Evolutionary conservation across 2,113 vertebrate genomes (phyloP), one percentile per base, ranked within the genome.

Genomic region (Calyptommatus sinebrachiatus): DNA sequence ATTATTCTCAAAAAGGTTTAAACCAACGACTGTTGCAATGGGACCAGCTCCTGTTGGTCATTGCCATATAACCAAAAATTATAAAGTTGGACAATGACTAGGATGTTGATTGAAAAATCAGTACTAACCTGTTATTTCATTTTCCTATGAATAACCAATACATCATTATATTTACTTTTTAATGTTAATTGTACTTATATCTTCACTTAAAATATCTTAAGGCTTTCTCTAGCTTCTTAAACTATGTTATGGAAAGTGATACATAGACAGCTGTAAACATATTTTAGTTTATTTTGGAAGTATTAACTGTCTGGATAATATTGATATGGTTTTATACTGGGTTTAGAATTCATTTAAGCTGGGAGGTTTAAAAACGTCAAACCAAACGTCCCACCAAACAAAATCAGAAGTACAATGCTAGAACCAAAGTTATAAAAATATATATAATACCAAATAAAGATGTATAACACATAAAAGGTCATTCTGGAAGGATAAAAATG

Each of bases 251-350:
- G 35, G 78, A 73, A 45, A 81, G 71, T 5, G 73, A 29, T 53
- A 48, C 77, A 69, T 46, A 68, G 8, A 76, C 73, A 86, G 76
- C 88, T 81, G 60, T 35, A 65, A 87, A 84, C 1, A 21, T 45
- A 61, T 68, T n/a, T 77, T 84, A 78, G 29, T 2, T 28, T 69
- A 2, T 70, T 69, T 20, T 65, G 31, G 24, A 67, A 85, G 41
- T 83, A 29, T 85, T 69, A 88, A 82, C 21, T 2, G 72, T 71
- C 10, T n/a, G 57, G 29, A 84, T 67, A 81, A 0, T 82, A 75
- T 1, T 0, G 61, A 74, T 1, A 26, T 22, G 10, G 7, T n/a
- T 41, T 11, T 26, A 73, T 18, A 66, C 72, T 20, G 29, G 8
- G 26, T 63, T 53, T 46, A 88, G 50, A 0, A 0, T 76, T 85